Conservation (phyloP, 2,113 vertebrate species). For the Parus major region DNA sequence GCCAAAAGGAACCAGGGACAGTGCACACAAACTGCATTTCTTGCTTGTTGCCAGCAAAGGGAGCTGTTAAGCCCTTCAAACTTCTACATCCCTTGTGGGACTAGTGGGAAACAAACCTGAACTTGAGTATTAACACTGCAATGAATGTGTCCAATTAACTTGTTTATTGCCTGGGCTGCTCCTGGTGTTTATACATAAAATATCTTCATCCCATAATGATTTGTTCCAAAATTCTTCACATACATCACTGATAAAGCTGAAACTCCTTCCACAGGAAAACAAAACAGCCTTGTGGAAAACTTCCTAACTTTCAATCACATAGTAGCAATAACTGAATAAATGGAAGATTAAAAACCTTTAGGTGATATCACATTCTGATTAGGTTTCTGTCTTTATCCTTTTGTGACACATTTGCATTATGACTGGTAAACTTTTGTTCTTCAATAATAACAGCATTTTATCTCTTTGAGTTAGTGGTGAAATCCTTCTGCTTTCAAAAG, state of each 20-base stretch:
- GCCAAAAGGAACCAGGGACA: rapidly evolving
- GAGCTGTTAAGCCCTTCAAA: slow-evolving; percentile 13
- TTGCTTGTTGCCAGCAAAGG: slow-evolving; percentile 22
- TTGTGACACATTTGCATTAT: background rate
- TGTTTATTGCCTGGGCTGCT: background rate
- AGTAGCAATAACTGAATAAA: background rate
- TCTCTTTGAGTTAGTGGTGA: background rate
- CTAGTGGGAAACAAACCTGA: background rate
- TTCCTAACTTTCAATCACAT: background rate
- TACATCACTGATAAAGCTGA: background rate
- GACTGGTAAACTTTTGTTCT: background rate
- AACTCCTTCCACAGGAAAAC: background rate
- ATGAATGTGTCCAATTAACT: background rate
- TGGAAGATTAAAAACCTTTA: background rate
- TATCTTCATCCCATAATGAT: rapidly evolving
- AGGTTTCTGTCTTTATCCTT: background rate
- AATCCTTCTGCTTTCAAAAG: background rate
- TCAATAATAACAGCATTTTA: background rate
- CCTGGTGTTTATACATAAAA: background rate
- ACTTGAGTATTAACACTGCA: background rate
- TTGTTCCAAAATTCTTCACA: background rate
- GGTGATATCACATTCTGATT: background rate
- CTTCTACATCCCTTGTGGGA: background rate
- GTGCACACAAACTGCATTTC: background rate
- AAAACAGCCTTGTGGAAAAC: background rate